Base-by-base conservation (phyloP, 1,140 invertebrate genomes). In the Gerris buenoi region DNA sequence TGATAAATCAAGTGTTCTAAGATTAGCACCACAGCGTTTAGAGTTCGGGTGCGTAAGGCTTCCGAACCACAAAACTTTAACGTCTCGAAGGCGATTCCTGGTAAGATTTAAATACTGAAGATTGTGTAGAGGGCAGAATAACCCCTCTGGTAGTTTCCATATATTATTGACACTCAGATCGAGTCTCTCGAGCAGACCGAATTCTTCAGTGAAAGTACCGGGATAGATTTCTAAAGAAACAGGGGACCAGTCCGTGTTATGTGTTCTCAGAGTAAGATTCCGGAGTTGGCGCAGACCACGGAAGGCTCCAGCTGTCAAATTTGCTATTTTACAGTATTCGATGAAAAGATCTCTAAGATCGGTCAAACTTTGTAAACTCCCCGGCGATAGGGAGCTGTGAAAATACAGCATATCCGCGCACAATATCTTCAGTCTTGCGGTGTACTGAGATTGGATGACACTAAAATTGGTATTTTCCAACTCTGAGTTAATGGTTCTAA, bases 101-200 rank as follows among this genome's bases (percentile, higher is more conserved):
- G 89, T 91, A 69, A 92, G 81, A 78, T 93, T 92, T 5, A 93
- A 77, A 71, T 87, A 81, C 75, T 88, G 85, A 22, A 93, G 78
- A 69, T 85, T 87, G 65, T 86, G 83, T 29, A 95, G 76, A 0
- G 88, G 84, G 74, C 92, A 95, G 27, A 95, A 81, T 33, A 88
- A 84, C 65, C 86, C 89, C 69, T 89, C 86, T 14, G 91, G 91
- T 73, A 95, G 82, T 25, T 82, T 83, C 82, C 87, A 88, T 78
- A 95, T 90, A 77, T 93, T 92, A 77, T 94, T 95, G 74, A 89
- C 83, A 65, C 89, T 88, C 13, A 96, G 78, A 78, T 96, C 92
- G 62, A 96, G 78, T 57, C 85, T 81, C 77, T 90, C 86, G 69
- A 91, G 77, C 72, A 88, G 83, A 66, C 82, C 79, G 28, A 90